phyloP scores from a whole-genome alignment of 2,113 vertebrate species.

The Tychaedon coryphoeus region DNA sequence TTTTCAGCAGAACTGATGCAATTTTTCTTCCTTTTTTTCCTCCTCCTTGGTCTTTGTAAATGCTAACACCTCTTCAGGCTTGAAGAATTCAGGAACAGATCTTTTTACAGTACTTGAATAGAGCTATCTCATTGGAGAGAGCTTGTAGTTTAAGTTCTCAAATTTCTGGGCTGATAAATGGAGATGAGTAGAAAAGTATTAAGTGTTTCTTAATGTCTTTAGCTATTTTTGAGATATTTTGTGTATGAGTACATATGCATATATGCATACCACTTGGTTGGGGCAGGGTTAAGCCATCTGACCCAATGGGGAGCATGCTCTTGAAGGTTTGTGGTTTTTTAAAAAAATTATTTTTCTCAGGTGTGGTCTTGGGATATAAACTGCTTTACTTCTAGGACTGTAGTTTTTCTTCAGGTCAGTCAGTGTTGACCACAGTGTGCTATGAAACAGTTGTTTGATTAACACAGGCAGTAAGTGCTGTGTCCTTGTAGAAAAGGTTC shows the following conservation, averaged over 20 bases:
- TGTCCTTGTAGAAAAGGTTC: neutral
- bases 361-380: neutral
- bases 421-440: neutral
- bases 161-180: neutral
- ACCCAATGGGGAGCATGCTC: neutral
- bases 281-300: neutral
- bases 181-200: conserved; percentile 9
- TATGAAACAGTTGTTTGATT: neutral
- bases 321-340: neutral
- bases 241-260: neutral
- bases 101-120: neutral
- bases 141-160: neutral
- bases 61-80: neutral
- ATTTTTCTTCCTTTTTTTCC: conserved; percentile 4
- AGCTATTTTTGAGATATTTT: neutral
- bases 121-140: neutral
- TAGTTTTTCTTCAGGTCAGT: neutral
- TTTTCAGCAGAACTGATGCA: neutral
- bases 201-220: neutral
- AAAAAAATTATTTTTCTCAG: neutral
- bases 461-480: neutral
- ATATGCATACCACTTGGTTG: neutral
- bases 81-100: neutral
- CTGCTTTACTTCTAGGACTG: neutral
- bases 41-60: neutral